These are phyloP conservation scores for Prosapia bicincta DNA, from an alignment of 2,888 invertebrate genomes.

Conservation along the genomic window DNA sequence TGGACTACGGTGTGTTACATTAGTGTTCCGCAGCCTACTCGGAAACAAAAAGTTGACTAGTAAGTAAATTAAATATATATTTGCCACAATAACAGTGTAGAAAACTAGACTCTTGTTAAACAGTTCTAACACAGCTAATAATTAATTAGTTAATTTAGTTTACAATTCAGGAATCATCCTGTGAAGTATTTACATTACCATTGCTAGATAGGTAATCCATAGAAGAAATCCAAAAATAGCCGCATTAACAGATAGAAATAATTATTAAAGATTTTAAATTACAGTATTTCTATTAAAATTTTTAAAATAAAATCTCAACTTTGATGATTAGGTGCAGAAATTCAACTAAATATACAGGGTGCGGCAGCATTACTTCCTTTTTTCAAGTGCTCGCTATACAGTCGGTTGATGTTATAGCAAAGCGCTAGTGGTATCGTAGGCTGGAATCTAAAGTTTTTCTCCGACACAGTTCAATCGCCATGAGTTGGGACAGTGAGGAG, in stretches of 20 bases:
- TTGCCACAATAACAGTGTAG: not conserved
- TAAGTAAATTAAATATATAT: not conserved
- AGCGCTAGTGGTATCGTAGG: no score
- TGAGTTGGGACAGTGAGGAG: no score
- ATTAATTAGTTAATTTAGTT: not conserved
- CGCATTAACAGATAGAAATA: not conserved
- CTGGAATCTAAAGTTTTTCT: no score
- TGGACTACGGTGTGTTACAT: slow-evolving; percentile 35
- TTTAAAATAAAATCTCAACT: no score
- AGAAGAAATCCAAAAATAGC: not conserved
- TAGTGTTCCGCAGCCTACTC: slow-evolving; percentile 34
- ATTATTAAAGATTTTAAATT: not conserved
- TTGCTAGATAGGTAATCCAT: not conserved
- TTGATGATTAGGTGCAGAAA: no score
- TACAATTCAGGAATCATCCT: not conserved
- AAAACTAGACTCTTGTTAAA: not conserved
- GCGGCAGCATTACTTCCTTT: no score
- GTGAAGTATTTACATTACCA: not conserved
- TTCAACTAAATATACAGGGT: no score
- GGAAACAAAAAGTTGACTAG: slow-evolving; percentile 11
- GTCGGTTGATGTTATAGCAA: no score
- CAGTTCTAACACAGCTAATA: not conserved
- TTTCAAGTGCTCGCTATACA: no score
- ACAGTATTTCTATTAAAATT: no score
- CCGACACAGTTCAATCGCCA: no score